Percentiles rank a stretch among this genome's conserved stretches.
Conservation (phyloP, 2,113 vertebrate species). For the Vireo altiloquus region DNA sequence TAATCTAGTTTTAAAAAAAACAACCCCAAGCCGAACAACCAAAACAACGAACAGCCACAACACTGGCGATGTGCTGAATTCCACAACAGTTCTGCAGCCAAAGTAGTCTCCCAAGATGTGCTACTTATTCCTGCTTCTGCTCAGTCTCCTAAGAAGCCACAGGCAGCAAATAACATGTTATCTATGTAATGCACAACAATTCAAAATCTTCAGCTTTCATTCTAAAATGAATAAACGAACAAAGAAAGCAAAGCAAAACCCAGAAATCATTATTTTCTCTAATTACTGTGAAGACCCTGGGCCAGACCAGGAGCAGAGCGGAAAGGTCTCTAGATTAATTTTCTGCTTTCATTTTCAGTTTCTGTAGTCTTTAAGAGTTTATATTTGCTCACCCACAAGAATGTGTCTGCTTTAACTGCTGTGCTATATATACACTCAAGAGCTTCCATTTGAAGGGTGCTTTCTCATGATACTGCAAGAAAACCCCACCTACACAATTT, state of each 20-base stretch:
- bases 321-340: neutral
- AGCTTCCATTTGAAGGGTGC: neutral
- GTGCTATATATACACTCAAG: neutral
- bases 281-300: neutral
- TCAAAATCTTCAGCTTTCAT: neutral
- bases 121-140: neutral
- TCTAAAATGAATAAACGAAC: neutral
- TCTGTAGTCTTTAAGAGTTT: neutral
- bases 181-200: neutral
- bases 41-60: neutral
- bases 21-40: rapidly evolving
- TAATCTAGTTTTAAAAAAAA: neutral
- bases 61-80: neutral
- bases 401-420: neutral
- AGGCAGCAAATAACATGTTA: neutral
- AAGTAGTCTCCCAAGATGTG: neutral
- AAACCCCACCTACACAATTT: slow-evolving; percentile 9
- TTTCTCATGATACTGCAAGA: slow-evolving; percentile 17
- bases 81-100: neutral
- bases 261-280: neutral
- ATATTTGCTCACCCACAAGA: neutral
- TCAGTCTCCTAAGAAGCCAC: neutral
- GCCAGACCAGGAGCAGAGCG: neutral
- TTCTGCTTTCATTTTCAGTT: neutral
- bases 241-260: neutral